Evolutionary conservation across 2,797 vertebrate species (phyloP).

Genomic region (Carapus acus): DNA sequence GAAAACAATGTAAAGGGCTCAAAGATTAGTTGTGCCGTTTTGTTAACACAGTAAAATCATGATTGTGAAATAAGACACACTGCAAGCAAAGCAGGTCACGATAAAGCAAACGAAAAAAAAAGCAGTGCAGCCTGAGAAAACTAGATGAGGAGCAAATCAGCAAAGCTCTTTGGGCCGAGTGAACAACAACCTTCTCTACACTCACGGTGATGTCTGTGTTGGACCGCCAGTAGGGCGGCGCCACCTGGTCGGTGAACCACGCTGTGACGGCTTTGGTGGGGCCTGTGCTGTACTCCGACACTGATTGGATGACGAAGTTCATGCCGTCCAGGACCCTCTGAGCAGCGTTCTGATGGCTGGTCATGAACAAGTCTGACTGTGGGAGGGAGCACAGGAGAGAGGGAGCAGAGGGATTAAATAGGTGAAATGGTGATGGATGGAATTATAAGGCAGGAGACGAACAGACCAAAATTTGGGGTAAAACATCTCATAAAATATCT

Average conservation of each 20-base stretch:
- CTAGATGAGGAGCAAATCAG: too few relatives aligned
- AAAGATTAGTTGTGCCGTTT: too few relatives aligned
- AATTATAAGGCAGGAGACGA: neutral
- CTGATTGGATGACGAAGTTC: constrained; percentile 75
- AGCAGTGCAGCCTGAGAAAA: too few relatives aligned
- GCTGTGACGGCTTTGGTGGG: constrained; percentile 75
- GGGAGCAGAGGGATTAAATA: neutral
- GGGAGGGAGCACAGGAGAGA: neutral
- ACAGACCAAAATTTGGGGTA: too few relatives aligned
- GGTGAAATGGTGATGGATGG: neutral
- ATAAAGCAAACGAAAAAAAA: too few relatives aligned
- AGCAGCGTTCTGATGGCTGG: constrained; percentile 77
- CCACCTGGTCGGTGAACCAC: constrained; percentile 81
- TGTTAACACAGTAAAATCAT: too few relatives aligned
- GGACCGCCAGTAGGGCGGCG: constrained; percentile 79
- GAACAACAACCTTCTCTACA: neutral
- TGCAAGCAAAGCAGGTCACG: too few relatives aligned
- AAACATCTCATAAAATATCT: too few relatives aligned
- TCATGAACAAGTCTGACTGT: constrained; percentile 71
- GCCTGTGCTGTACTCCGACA: constrained; percentile 76
- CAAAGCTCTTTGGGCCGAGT: too few relatives aligned
- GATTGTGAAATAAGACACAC: too few relatives aligned
- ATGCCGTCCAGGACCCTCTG: constrained; percentile 80
- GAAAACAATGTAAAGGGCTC: too few relatives aligned
- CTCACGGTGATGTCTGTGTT: constrained; percentile 77